These are phyloP conservation scores for Mylabris sibirica DNA, from an alignment of 2,888 invertebrate species.

Conservation along the genomic window DNA sequence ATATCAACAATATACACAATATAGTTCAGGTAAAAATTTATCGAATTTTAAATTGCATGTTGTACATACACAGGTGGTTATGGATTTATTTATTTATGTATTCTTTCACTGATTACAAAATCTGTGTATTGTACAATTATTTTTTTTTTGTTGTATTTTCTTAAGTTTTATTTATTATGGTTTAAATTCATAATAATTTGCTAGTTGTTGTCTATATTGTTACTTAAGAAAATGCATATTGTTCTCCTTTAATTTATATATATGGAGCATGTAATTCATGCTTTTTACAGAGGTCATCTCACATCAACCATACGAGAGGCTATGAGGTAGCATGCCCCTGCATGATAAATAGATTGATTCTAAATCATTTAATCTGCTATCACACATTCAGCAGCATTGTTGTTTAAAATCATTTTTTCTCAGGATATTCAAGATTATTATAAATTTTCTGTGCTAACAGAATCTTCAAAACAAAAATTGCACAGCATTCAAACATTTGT, in stretches of 20 bases:
- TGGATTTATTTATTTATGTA: neutral
- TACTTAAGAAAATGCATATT: constrained; percentile 10
- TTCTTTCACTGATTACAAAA: neutral
- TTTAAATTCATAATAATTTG: neutral
- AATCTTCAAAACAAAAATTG: neutral
- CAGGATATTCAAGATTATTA: constrained; percentile 34
- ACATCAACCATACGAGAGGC: constrained; percentile 91
- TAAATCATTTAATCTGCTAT: constrained; percentile 34
- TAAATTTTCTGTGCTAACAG: constrained; percentile 9
- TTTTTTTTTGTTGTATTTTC: constrained; percentile 6
- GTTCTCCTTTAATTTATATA: neutral
- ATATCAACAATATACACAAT: constrained; percentile 99
- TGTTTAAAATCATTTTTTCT: constrained; percentile 34
- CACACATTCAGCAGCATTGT: constrained; percentile 31
- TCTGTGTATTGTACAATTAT: constrained; percentile 10
- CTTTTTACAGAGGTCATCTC: constrained; percentile 89
- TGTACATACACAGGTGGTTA: constrained; percentile 13
- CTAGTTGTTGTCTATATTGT: constrained; percentile 13
- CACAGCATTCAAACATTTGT: constrained; percentile 9
- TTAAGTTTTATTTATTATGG: constrained; percentile 14
- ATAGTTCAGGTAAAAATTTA: constrained; percentile 82
- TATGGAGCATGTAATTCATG: constrained; percentile 44
- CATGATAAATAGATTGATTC: constrained; percentile 34
- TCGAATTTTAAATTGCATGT: constrained; percentile 25
- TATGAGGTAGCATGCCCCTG: constrained; percentile 66